A percentile compares a stretch with the other conserved stretches of the same genome.
These are phyloP conservation scores for Orestias chungarensis DNA, from an alignment of 2,797 vertebrate species.

Conservation along the genomic window DNA sequence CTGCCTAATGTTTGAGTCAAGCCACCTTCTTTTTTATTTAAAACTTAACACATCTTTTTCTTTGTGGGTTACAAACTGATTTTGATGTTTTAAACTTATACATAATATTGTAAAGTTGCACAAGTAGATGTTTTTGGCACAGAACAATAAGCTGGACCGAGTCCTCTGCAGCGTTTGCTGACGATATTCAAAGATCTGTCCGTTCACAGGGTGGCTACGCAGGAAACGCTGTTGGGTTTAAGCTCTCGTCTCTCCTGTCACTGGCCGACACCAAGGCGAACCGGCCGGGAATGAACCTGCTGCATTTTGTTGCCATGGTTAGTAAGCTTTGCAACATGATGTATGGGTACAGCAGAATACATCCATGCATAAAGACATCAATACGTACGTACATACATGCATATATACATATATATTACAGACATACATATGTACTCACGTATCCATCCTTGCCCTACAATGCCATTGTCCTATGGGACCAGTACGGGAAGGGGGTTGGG, in stretches of 20 bases:
- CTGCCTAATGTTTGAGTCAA: background rate
- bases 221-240: conserved; percentile 97
- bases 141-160: background rate
- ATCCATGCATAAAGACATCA: background rate
- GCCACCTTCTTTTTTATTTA: background rate
- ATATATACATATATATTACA: background rate
- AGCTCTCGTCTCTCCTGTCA: conserved; percentile 94
- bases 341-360: background rate
- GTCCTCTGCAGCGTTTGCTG: background rate
- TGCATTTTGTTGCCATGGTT: conserved; percentile 98
- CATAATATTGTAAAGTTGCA: background rate
- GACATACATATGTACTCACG: too few species aligned
- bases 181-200: conserved; percentile 4
- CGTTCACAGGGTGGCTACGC: conserved; percentile 90
- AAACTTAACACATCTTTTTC: background rate
- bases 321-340: conserved; percentile 42
- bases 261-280: conserved; percentile 98
- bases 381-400: background rate
- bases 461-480: too few species aligned
- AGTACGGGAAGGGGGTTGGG: too few species aligned
- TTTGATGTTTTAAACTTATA: background rate
- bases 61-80: background rate
- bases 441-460: too few species aligned
- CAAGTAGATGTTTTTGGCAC: background rate
- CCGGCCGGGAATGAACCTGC: conserved; percentile 97